phyloP scores from a whole-genome alignment of 2,113 vertebrate species.

The Piprites chloris region DNA sequence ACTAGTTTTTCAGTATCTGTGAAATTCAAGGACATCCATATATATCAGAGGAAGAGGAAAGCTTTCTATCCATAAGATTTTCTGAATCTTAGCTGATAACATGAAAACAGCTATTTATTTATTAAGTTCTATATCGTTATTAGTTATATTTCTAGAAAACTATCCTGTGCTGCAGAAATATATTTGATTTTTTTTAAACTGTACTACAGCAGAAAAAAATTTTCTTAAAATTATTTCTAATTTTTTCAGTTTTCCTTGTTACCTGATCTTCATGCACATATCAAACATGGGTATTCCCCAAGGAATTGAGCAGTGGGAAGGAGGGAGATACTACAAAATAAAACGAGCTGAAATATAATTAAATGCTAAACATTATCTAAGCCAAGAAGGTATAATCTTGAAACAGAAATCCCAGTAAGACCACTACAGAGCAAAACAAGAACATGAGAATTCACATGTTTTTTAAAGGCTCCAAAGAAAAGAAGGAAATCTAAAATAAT shows the following conservation, averaged over 20 bases:
- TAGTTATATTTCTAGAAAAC: neutral
- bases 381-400: neutral
- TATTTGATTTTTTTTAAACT: neutral
- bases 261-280: neutral
- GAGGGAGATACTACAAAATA: neutral
- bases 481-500: neutral
- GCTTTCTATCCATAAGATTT: neutral
- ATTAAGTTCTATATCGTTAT: neutral
- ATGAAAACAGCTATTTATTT: neutral
- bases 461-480: neutral
- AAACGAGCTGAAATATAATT: neutral
- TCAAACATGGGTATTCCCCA: neutral
- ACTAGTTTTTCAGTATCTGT: constrained; percentile 21
- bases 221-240: neutral
- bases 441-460: neutral
- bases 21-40: constrained; percentile 38
- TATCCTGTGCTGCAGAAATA: neutral
- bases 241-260: neutral
- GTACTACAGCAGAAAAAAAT: neutral
- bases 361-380: constrained; percentile 20
- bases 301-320: neutral
- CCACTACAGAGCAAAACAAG: neutral
- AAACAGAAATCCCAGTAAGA: constrained; percentile 11
- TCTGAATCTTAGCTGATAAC: constrained; percentile 13
- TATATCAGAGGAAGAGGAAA: neutral